Base-by-base conservation (phyloP, 2,888 invertebrate species). In the Anarsia innoxiella region DNA sequence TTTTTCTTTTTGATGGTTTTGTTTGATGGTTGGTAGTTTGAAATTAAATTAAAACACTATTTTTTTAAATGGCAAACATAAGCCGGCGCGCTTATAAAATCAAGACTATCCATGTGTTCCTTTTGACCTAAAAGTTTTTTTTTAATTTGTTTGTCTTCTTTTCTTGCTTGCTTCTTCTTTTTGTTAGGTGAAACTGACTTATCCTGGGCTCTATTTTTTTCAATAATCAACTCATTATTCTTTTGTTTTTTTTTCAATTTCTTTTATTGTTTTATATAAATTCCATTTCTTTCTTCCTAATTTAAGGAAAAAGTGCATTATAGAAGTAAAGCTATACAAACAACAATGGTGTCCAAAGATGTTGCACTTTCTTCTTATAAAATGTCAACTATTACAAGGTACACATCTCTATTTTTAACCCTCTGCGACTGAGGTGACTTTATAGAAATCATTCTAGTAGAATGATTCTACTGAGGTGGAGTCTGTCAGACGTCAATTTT, bases 381-480 rank as follows among this genome's bases (percentile, higher is more conserved):
- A n/a, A n/a, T n/a, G n/a, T n/a, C n/a, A n/a, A n/a, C n/a, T n/a
- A n/a, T n/a, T n/a, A n/a, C n/a, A n/a, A n/a, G n/a, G n/a, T n/a
- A n/a, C n/a, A n/a, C n/a, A n/a, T n/a, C n/a, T n/a, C n/a, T n/a
- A n/a, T n/a, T n/a, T 19, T 26, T 11, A 26, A 11, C 11, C 11
- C n/a, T 26, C n/a, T 26, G 10, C 19, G 23, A 15, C 15, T 31
- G 2, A 16, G 19, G n/a, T 31, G 11, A 19, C 31, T 15, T 19
- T 31, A 11, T 11, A 19, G 23, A 5, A 5, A 19, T 5, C 19
- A 19, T 19, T 19, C n/a, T n/a, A n/a, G n/a, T n/a, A n/a, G n/a
- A n/a, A n/a, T n/a, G n/a, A n/a, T 23, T 36, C 19, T 19, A 19
- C 19, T 19, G 31, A 31, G 31, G 31, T 31, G 15, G 8, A 29